Base-by-base conservation (phyloP, 2,888 invertebrate species). In the Eristalinus sepulchralis region DNA sequence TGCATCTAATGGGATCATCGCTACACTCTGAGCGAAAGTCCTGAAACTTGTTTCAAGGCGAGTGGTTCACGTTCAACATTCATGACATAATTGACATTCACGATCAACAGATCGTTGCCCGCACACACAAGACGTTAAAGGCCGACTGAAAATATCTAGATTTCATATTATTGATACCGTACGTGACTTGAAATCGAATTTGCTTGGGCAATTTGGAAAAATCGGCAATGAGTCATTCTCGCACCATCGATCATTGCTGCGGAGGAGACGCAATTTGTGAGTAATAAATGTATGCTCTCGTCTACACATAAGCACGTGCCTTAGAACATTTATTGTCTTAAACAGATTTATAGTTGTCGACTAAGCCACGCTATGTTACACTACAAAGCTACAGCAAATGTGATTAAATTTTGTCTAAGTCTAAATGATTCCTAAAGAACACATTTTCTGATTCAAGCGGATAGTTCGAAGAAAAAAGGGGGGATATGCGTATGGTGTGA, bases 151-250 rank as follows among this genome's bases (percentile, higher is more conserved):
- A 47, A 47, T 17, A 47, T 47, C 47, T 47, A 47, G 47, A 47
- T 47, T 47, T 47, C 47, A 17, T 47, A 17, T 47, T 47, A 47
- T 47, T 47, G 47, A 47, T 47, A 47, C 47, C 17, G 47, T 17
- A 47, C 47, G 47, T 47, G 47, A 47, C 47, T 47, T n/a, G 47
- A 47, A 47, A 47, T 47, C 47, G 17, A 47, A 47, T 8, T 17
- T 47, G 27, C 5, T 47, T 17, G 47, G 8, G 67, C 53, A 68
- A 36, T 67, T 67, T 72, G 80, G 73, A 22, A 67, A 66, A 47
- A 64, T 53, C 64, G 60, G 33, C 67, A 53, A 39, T 67, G 66
- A 62, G 55, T 24, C 33, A 66, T 66, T 64, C 57, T 4, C 47
- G 53, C 71, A 31, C 31, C 33, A 24, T 79, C 34, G 77, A 33